Evolutionary conservation across 1,140 invertebrate species (phyloP).

Genomic region (Zaprionus kolodkinae): DNA sequence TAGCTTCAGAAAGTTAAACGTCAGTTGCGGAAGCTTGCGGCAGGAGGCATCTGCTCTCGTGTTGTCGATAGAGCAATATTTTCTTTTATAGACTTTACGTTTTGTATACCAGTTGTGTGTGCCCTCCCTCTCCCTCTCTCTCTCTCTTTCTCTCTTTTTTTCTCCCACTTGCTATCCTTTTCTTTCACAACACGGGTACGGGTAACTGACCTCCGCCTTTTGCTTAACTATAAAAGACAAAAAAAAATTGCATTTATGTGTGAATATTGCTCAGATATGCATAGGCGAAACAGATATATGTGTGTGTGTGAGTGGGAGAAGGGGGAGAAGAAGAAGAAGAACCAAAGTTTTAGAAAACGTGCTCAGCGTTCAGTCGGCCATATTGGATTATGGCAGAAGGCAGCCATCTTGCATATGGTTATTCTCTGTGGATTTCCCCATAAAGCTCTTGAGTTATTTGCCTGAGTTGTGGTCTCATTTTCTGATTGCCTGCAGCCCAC

Average conservation of each 20-base stretch:
- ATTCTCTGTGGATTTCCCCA: slow-evolving; percentile 10
- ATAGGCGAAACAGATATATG: background rate
- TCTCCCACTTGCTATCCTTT: slow-evolving; percentile 1
- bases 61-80: slow-evolving; percentile 54
- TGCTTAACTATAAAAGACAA: slow-evolving; percentile 39
- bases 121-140: background rate
- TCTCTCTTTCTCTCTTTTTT: background rate
- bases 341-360: slow-evolving; percentile 34
- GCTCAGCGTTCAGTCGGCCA: slow-evolving; percentile 19
- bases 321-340: background rate
- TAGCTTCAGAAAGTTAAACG: slow-evolving; percentile 33
- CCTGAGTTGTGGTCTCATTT: slow-evolving; percentile 13
- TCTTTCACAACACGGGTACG: background rate
- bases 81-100: slow-evolving; percentile 74
- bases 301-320: background rate
- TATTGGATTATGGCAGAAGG: slow-evolving; percentile 31
- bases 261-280: slow-evolving; percentile 14
- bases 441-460: slow-evolving; percentile 28
- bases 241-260: slow-evolving; percentile 37
- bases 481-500: slow-evolving; percentile 22
- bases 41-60: slow-evolving; percentile 28
- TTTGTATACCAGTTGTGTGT: slow-evolving; percentile 33
- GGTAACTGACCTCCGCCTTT: slow-evolving; percentile 57
- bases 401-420: background rate
- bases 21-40: slow-evolving; percentile 18